Conservation (phyloP, 2,113 vertebrate species). For the Octodon degus region DNA sequence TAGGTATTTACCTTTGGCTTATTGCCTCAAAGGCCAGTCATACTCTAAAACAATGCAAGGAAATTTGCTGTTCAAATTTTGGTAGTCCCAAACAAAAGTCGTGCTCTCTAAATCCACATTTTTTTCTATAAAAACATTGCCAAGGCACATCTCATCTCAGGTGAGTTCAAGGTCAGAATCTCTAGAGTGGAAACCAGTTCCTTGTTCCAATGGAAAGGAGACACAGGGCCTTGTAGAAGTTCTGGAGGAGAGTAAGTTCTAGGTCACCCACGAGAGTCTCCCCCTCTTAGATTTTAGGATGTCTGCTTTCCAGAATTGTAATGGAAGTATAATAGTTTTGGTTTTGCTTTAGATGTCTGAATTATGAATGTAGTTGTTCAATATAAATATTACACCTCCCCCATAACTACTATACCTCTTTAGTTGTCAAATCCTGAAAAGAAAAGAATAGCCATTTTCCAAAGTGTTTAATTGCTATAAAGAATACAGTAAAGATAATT, state of each 20-base stretch:
- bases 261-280: background rate
- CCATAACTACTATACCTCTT: background rate
- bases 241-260: background rate
- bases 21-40: background rate
- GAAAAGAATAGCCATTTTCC: background rate
- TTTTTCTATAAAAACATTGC: background rate
- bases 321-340: background rate
- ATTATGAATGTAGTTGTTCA: background rate
- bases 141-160: background rate
- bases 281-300: background rate
- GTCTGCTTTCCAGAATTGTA: slow-evolving; percentile 3
- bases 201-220: background rate
- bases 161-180: background rate
- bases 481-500: slow-evolving; percentile 14
- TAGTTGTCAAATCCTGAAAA: slow-evolving; percentile 19
- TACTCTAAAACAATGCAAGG: background rate
- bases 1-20: background rate
- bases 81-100: background rate
- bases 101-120: background rate
- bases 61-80: background rate
- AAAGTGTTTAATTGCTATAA: background rate
- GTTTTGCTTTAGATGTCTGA: background rate
- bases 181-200: background rate
- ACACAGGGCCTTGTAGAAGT: fast-evolving
- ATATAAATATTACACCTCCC: background rate